Evolutionary conservation across 2,113 vertebrate genomes (phyloP), one percentile per base, ranked within the genome.

Genomic region (Eupsittula cactorum): DNA sequence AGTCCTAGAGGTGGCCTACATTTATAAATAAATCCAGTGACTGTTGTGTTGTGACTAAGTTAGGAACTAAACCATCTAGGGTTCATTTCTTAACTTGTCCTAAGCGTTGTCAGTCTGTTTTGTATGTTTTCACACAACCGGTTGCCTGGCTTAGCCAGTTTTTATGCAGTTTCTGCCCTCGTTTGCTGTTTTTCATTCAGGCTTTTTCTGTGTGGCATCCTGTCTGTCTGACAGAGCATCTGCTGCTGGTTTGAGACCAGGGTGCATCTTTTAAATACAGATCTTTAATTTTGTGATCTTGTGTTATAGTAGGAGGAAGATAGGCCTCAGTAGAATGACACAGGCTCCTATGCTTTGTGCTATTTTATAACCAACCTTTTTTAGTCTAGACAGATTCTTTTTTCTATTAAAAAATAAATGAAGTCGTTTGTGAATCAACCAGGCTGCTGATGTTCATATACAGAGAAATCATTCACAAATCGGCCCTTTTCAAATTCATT

Each of bases 331-430:
- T 88, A 21, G 69, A 85, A 35, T 65, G 67, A 75, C 76, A 87
- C 77, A 59, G 44, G 47, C 88, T 94, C 85, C 82, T 88, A 44
- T 96, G 90, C 83, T 94, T 94, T 93, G 44, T 93, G 96, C 84
- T 94, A 17, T 94, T 93, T 97, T 97, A 82, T 87, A 89, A 76
- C 57, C 69, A 75, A 71, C 77, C 77, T 96, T 96, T 97, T 96
- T 92, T 95, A 97, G 93, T 79, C 88, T 94, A 91, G 91, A 94
- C 41, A 82, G 91, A 67, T 92, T 84, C 53, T 93, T 96, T 95
- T 95, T 94, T 89, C 88, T 96, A 95, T 95, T 81, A 44, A 62
- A 83, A 84, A 71, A 14, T 33, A 19, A 71, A 73, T 41, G 35
- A 49, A 95, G 83, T 82, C 2, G 49, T 84, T 89, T 76, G 70